phyloP scores from a whole-genome alignment of 2,888 invertebrate species.

The Keiferia lycopersicella region DNA sequence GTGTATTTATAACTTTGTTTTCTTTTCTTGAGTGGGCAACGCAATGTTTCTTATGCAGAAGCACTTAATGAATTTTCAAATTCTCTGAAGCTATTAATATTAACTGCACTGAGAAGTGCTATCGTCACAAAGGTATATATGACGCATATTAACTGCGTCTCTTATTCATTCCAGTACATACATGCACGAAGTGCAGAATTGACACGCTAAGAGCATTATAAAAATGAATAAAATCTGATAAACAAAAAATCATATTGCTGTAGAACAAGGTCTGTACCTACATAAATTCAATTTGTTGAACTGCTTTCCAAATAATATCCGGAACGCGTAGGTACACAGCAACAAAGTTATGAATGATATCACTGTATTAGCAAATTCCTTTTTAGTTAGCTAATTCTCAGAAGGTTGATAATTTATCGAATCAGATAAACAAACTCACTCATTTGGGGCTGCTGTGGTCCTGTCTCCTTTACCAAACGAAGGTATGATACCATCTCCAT shows the following conservation, averaged over 20 bases:
- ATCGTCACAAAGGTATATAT: not conserved
- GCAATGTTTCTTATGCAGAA: not conserved
- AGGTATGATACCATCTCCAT: slow-evolving; percentile 50
- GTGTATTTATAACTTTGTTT: slow-evolving; percentile 3
- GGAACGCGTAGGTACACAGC: not conserved
- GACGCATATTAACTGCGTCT: slow-evolving; percentile 3
- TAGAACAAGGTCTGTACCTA: no score
- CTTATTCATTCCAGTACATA: not conserved
- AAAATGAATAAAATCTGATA: no score
- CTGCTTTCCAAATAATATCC: no score
- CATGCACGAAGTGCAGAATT: no score
- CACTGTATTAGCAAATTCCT: slow-evolving; percentile 29
- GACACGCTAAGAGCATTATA: no score
- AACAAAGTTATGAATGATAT: slow-evolving; percentile 6
- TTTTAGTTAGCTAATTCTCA: slow-evolving; percentile 23
- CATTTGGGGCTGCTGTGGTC: slow-evolving; percentile 73
- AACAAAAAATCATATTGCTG: not conserved
- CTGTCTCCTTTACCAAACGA: slow-evolving; percentile 70
- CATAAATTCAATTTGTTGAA: no score
- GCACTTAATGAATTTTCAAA: not conserved
- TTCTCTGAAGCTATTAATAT: not conserved
- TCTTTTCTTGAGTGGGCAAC: not conserved
- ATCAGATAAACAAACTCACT: slow-evolving; percentile 57
- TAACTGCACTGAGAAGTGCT: not conserved
- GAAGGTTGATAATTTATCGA: slow-evolving; percentile 28